Conservation (phyloP, 2,888 invertebrate species). For the Byasa hedistus region DNA sequence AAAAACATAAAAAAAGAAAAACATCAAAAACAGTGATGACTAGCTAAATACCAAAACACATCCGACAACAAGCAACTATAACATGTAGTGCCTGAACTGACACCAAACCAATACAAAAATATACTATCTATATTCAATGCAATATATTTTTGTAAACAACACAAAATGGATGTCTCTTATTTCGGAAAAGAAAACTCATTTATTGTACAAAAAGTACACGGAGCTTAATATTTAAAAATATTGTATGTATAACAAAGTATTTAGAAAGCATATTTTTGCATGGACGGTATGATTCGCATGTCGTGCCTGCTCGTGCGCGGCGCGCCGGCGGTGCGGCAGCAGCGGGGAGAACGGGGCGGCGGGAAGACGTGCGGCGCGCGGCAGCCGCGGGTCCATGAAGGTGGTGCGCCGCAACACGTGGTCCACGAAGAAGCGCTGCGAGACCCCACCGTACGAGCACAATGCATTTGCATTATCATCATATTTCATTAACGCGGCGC, state of each 20-base stretch:
- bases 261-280: not conserved
- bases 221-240: not conserved
- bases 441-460: not conserved
- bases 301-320: slow-evolving; percentile 49
- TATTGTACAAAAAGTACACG: too few species aligned
- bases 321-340: slow-evolving; percentile 67
- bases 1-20: too few species aligned
- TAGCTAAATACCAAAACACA: too few species aligned
- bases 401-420: slow-evolving; percentile 96
- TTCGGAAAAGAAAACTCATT: too few species aligned
- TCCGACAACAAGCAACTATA: too few species aligned
- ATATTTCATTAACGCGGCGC: not conserved
- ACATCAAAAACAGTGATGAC: too few species aligned
- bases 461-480: not conserved
- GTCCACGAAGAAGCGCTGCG: slow-evolving; percentile 94
- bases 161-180: too few species aligned
- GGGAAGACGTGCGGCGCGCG: slow-evolving; percentile 86
- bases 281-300: not conserved
- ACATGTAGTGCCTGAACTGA: too few species aligned
- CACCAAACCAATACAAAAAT: too few species aligned
- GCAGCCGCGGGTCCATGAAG: slow-evolving; percentile 97
- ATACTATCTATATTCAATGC: too few species aligned
- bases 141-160: too few species aligned
- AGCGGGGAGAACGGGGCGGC: slow-evolving; percentile 72
- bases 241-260: not conserved